Conservation (phyloP, 2,888 invertebrate species). For the Teleiodes luculella region DNA sequence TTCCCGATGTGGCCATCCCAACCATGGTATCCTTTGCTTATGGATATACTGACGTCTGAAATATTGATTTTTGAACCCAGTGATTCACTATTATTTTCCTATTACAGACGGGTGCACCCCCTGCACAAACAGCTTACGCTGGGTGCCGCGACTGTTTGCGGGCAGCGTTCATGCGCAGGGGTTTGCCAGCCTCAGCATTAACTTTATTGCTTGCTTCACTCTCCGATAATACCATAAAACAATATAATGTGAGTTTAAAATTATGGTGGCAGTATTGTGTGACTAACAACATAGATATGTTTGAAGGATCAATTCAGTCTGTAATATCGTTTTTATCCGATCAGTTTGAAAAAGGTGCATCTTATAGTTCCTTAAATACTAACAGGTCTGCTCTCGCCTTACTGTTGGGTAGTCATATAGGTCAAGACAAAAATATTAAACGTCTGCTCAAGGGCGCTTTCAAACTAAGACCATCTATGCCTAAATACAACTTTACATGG, state of each 20-base stretch:
- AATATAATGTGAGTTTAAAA: conserved; percentile 17
- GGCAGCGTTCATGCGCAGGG: conserved; percentile 18
- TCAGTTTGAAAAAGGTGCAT: conserved; percentile 19
- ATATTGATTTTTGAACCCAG: conserved; percentile 16
- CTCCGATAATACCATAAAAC: conserved; percentile 18
- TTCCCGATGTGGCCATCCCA: conserved; percentile 19
- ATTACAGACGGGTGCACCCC: conserved; percentile 18
- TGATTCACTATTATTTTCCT: conserved; percentile 16
- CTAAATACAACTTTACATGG: conserved; percentile 17
- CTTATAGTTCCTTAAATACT: conserved; percentile 21
- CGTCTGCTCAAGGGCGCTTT: conserved; percentile 1
- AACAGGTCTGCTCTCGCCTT: conserved; percentile 24
- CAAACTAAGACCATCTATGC: not conserved
- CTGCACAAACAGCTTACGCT: conserved; percentile 22
- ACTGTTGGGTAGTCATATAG: conserved; percentile 8
- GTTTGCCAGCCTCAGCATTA: conserved; percentile 11
- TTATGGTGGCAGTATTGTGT: conserved; percentile 22
- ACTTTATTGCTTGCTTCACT: conserved; percentile 23
- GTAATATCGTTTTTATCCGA: conserved; percentile 15
- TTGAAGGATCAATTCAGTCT: not conserved
- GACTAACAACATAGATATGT: conserved; percentile 2
- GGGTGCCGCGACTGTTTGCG: conserved; percentile 23
- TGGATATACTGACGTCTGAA: conserved; percentile 10
- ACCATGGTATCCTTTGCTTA: conserved; percentile 22
- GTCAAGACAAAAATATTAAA: not conserved